Base-by-base conservation (phyloP, 2,888 invertebrate species). In the Brachypterus glaber region DNA sequence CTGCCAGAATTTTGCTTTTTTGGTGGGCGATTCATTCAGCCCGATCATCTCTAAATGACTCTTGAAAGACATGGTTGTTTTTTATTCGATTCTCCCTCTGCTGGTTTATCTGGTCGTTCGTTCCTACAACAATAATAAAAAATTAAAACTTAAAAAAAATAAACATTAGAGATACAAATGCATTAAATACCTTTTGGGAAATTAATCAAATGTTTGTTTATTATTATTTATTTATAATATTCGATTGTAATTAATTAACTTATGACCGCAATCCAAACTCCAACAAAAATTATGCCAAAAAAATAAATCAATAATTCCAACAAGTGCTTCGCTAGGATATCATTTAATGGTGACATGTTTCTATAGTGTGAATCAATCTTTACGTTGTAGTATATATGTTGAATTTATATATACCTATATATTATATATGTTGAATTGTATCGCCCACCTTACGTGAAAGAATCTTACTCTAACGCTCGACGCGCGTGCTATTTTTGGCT, bases 1-100 rank as follows among this genome's bases (percentile, higher is more conserved):
- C 71, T 88, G 88, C 89, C 89, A 89, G 73, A 89, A 89, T 73
- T 80, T 89, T 67, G 89, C 89, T 73, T 89, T 89, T 75, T 85
- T 87, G 72, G 85, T 83, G 66, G 87, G 80, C 67, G 83, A 79
- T 74, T 89, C 89, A 69, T 89, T 88, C 72, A 88, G 82, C 72
- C 88, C 86, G 68, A 89, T 89, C 85, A 89, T 88, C 73, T 88
- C 88, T 73, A 89, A 80, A 74, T 89, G 89, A 70, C 72, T 84
- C 75, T 82, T 87, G 74, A 88, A 86, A 83, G 88, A 84, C 74
- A 80, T 83, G 74, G 69, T 60, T 73, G 65, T 71, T 66, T 72
- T 65, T 71, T 66, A 67, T 73, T 74, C 40, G 43, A 44, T 47
- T 40, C 51, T 51, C 48, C 44, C 44, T 50, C 44, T 50, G 47